phyloP scores from a whole-genome alignment of 2,113 vertebrate genomes.

The Brachirus orientalis region DNA sequence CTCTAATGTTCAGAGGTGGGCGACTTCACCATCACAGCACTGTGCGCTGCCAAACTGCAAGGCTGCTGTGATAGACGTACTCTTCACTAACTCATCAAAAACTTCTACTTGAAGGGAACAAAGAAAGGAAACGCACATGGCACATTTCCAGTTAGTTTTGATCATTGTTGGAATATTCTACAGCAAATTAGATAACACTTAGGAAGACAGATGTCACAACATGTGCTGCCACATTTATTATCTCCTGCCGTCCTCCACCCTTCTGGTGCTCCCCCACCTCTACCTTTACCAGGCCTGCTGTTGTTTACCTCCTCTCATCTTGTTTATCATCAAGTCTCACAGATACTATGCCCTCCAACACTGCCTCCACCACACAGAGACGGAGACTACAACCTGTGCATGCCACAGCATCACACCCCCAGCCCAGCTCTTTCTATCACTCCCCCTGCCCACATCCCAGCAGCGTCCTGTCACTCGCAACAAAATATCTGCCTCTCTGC shows the following conservation, averaged over 20 bases:
- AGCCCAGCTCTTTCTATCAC: not conserved
- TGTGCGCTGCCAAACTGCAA: too few relatives aligned
- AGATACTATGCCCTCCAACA: conserved; percentile 8
- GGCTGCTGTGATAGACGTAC: conserved; percentile 22
- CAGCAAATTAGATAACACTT: conserved; percentile 85
- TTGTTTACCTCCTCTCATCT: conserved; percentile 81
- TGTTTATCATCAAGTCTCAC: conserved; percentile 78
- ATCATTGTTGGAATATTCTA: conserved; percentile 83
- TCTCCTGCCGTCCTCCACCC: conserved; percentile 68
- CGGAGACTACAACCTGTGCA: conserved; percentile 33
- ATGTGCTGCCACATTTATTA: conserved; percentile 81
- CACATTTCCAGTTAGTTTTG: conserved; percentile 73
- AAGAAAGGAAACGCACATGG: conserved; percentile 26
- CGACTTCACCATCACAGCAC: not conserved
- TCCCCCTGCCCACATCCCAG: conserved; percentile 24
- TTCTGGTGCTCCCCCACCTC: conserved; percentile 70
- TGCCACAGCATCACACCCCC: not conserved
- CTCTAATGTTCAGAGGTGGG: not conserved
- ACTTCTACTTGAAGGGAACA: conserved; percentile 42
- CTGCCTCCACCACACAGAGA: conserved; percentile 39
- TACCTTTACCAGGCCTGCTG: conserved; percentile 82
- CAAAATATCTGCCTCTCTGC: conserved; percentile 23
- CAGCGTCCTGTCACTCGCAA: conserved; percentile 28
- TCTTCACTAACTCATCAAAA: conserved; percentile 57
- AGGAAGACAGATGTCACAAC: conserved; percentile 86